These are phyloP conservation scores for Noctilio leporinus DNA, from an alignment of 2,113 vertebrate species.

Conservation along the genomic window DNA sequence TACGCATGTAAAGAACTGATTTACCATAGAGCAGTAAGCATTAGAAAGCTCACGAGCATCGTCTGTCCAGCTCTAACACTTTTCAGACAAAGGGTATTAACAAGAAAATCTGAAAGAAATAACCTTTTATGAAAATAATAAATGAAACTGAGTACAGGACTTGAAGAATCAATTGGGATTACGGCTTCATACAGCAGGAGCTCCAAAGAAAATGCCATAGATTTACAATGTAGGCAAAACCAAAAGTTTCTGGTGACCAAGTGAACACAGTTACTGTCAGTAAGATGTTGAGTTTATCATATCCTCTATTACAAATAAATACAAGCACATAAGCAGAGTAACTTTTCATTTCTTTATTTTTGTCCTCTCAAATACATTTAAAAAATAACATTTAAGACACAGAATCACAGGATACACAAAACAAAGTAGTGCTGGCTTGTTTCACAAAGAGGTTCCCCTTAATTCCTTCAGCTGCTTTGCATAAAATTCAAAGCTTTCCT, in stretches of 20 bases:
- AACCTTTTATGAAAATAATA: not conserved
- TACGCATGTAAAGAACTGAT: not conserved
- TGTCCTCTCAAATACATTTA: constrained; percentile 48
- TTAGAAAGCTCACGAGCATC: not conserved
- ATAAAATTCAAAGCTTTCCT: constrained; percentile 90
- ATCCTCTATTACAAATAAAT: not conserved
- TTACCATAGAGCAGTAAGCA: not conserved
- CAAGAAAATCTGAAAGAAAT: not conserved
- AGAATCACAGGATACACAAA: constrained; percentile 57
- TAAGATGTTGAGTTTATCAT: not conserved
- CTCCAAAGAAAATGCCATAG: not conserved
- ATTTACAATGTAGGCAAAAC: not conserved
- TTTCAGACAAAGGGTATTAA: not conserved
- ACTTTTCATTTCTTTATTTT: constrained; percentile 59
- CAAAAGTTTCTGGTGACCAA: not conserved
- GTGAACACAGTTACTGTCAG: not conserved
- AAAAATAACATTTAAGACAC: constrained; percentile 57
- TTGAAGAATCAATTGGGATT: not conserved
- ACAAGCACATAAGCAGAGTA: not conserved
- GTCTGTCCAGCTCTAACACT: not conserved
- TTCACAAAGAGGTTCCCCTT: constrained; percentile 35
- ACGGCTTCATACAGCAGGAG: not conserved
- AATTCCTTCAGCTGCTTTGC: constrained; percentile 79
- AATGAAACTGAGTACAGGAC: not conserved
- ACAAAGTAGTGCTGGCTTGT: constrained; percentile 34